Base-by-base conservation (phyloP, 1,140 invertebrate genomes). In the Halictus rubicundus region DNA sequence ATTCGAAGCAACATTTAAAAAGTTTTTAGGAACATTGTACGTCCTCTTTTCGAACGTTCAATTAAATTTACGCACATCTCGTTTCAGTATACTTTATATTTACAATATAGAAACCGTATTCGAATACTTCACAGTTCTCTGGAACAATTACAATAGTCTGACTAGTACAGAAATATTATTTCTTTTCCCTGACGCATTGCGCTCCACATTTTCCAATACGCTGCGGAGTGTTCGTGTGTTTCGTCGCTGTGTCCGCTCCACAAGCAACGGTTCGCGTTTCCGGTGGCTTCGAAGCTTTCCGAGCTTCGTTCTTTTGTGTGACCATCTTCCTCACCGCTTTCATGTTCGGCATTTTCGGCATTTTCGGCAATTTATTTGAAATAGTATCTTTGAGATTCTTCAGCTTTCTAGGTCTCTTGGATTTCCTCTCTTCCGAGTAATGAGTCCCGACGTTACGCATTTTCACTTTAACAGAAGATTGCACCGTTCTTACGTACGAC, bases 401-500 rank as follows among this genome's bases (percentile, higher is more conserved):
- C 5, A 74, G 27, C 9, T 72, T 84, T 16, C 46, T 78, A 0
- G 12, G 8, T 14, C n/a, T 65, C 49, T 16, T 66, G 10, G 9
- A 49, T 25, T n/a, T 64, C 3, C 21, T 64, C 21, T 10, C 19
- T 12, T 63, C 69, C 16, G 82, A 65, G 0, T 64, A 46, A 2
- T 61, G 6, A 0, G 72, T 78, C 12, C 78, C 12, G n/a, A 70
- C 68, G 42, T 85, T 79, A 12, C 74, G 82, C 21, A 25, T 74
- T 42, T 23, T 84, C 32, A 84, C 84, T 39, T 71, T 85, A 21
- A 84, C 70, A 8, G 80, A 85, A 16, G 83, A 82, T 32, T 82
- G 75, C 14, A 79, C 68, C 0, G 75, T 79, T 60, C 72, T 78
- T 12, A 82, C 59, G 1, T 82, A 59, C 8, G 71, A n/a, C 6